Base-by-base conservation (phyloP, 64 coral and sea anemone species). In the Pocillopora damicornis region DNA sequence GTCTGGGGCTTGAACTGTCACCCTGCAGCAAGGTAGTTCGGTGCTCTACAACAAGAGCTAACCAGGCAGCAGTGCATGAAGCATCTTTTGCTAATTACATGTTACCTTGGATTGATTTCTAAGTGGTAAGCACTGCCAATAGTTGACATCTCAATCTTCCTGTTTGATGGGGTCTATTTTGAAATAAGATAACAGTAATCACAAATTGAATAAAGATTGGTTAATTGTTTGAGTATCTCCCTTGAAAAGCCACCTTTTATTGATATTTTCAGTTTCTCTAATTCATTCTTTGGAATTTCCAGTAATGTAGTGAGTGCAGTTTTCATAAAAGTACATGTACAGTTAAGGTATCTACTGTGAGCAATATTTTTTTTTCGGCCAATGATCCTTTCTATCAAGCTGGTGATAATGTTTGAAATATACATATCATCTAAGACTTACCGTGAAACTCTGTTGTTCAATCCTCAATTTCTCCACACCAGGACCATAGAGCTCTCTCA, bases 91-190 rank as follows among this genome's bases (percentile, higher is more conserved):
- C 5, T n/a, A 77, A 57, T 0, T 5, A 23, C 1, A 23, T n/a
- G 20, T 79, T 81, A 99, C 97, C 97, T 99, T 83, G 97, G 90
- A 81, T 99, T 99, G 18, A 99, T 93, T 93, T 99, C 97, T 81
- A 99, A 79, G 72, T 99, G 97, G 45, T 95, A 99, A 56, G 91
- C 63, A 86, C 97, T 99, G 59, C 93, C 97, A 80, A 95, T 99
- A 13, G 97, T 95, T 57, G 97, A 92, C 87, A 99, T 95, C 86
- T 99, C 97, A 85, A 99, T 63, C 75, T 99, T 99, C 77, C 95
- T 99, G 12, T 95, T 99, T 12, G 97, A 99, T 15, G 97, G 97
- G 58, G 97, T 99, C 97, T 99, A 73, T 13, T 63, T 34, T 18
- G 7, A 78, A 84, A 69, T 15, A 83, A 82, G 35, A 34, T 37